A percentile compares a stretch with the other conserved stretches of the same genome.
phyloP scores from a whole-genome alignment of 2,888 invertebrate species.

The Clivina fossor region DNA sequence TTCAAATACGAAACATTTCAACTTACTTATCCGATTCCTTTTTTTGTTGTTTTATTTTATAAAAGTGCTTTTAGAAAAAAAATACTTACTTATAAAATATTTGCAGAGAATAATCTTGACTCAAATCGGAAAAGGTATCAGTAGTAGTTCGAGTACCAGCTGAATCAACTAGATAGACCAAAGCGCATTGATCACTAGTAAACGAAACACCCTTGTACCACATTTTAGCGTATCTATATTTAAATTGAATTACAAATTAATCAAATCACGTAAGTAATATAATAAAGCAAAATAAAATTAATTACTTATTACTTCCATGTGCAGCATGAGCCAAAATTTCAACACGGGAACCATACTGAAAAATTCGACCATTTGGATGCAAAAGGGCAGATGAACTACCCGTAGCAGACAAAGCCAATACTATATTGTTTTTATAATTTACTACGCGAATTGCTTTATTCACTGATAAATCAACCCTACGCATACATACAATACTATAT shows the following conservation, averaged over 20 bases:
- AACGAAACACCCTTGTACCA: conserved; percentile 91
- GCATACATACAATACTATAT: too few relatives aligned
- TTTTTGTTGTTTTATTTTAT: not conserved
- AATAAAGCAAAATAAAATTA: conserved; percentile 51
- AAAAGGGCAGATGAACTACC: conserved; percentile 80
- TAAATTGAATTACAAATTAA: too few relatives aligned
- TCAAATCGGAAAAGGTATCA: conserved; percentile 82
- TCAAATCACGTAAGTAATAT: too few relatives aligned
- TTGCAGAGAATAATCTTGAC: conserved; percentile 79
- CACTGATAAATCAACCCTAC: conserved; percentile 82
- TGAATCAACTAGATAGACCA: conserved; percentile 85
- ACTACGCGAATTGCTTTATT: conserved; percentile 74
- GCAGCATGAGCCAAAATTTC: conserved; percentile 82
- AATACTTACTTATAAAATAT: conserved; percentile 75
- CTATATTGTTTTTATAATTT: conserved; percentile 77
- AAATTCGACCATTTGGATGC: conserved; percentile 84
- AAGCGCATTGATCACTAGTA: conserved; percentile 82
- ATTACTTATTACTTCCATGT: conserved; percentile 81
- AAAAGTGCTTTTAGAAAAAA: too few relatives aligned
- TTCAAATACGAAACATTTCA: too few relatives aligned
- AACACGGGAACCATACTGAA: conserved; percentile 83
- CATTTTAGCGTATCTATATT: conserved; percentile 81
- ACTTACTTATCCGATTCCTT: too few relatives aligned
- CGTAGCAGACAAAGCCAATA: conserved; percentile 76
- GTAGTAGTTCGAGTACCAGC: conserved; percentile 88